Evolutionary conservation across 2,888 invertebrate species (phyloP), one percentile per base, ranked within the genome.

Genomic region (Callosobruchus maculatus): DNA sequence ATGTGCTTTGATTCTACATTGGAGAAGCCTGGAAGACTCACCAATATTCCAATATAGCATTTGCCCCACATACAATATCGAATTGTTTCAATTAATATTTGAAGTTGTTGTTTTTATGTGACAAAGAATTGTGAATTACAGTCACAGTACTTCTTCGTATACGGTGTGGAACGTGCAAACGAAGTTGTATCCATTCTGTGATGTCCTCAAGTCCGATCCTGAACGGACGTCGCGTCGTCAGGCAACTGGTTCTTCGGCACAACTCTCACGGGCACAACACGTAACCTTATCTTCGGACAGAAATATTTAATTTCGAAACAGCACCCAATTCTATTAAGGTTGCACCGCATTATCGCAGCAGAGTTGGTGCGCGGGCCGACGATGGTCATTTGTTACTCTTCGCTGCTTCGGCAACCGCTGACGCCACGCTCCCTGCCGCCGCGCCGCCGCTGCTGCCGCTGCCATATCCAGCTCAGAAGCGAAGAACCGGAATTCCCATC

Each of bases 221-320:
- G 49, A 49, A 7, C 71, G 72, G 70, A 31, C 74, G 73, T 74
- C 72, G 67, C 74, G 73, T 74, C 72, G 67, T 26, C 49, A 49
- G 49, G 49, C 13, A 49, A 49, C 49, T 49, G 49, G 49, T 49
- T 49, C 49, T 49, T 49, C 49, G 18, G 49, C 49, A 49, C 49
- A 18, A 49, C 49, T 49, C 49, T 49, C 49, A 49, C 49, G 49
- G 9, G 49, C 49, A 49, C 13, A 49, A 49, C 49, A 49, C 49
- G 49, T 49, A 49, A 18, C 68, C 80, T 83, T 83, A 83, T 83
- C 84, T 82, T 81, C 77, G 81, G 82, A 49, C 81, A 78, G 79
- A 80, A 81, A 81, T 83, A 84, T 85, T 85, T 85, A 85, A 85
- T 85, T 85, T 85, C 82, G 80, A 82, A 83, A 83, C 83, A 82